A percentile compares a stretch with the other conserved stretches of the same genome.
These are phyloP conservation scores for Varroa destructor DNA, from an alignment of 1,140 invertebrate species.

Conservation along the genomic window DNA sequence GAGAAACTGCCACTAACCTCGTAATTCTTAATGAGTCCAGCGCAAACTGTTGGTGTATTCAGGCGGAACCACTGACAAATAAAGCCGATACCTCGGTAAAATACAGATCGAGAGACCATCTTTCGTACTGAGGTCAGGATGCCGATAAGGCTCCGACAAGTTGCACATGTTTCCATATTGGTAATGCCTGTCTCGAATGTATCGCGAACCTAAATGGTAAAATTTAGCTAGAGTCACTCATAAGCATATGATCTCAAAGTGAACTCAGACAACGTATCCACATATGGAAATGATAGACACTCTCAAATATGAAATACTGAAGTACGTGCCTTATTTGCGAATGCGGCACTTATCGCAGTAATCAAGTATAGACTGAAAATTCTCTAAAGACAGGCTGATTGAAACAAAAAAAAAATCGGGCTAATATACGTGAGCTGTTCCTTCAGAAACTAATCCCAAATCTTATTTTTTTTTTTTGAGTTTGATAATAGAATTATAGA, in stretches of 20 bases:
- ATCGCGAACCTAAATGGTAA: constrained; percentile 8
- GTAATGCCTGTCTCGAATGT: constrained; percentile 24
- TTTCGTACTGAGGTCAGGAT: not conserved
- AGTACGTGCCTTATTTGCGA: no score
- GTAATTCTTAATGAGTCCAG: constrained; percentile 14
- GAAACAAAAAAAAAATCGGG: no score
- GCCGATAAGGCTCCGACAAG: not conserved
- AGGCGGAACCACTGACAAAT: constrained; percentile 21
- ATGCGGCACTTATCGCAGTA: no score
- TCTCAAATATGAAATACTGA: no score
- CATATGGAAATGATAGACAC: no score
- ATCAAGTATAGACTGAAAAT: no score
- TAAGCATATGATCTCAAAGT: not conserved
- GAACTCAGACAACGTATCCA: not conserved
- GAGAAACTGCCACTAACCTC: not conserved
- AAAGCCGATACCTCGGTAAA: constrained; percentile 5
- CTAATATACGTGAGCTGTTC: no score
- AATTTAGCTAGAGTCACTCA: not conserved
- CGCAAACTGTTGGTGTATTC: constrained; percentile 10
- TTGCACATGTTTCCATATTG: constrained; percentile 18
- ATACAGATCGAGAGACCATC: not conserved
- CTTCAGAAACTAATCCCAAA: no score
- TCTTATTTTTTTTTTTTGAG: no score
- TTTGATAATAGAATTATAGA: no score
- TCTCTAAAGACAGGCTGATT: no score